A percentile compares a stretch with the other conserved stretches of the same genome.
phyloP scores from a whole-genome alignment of 1,140 invertebrate genomes.

The Drosophila persimilis region DNA sequence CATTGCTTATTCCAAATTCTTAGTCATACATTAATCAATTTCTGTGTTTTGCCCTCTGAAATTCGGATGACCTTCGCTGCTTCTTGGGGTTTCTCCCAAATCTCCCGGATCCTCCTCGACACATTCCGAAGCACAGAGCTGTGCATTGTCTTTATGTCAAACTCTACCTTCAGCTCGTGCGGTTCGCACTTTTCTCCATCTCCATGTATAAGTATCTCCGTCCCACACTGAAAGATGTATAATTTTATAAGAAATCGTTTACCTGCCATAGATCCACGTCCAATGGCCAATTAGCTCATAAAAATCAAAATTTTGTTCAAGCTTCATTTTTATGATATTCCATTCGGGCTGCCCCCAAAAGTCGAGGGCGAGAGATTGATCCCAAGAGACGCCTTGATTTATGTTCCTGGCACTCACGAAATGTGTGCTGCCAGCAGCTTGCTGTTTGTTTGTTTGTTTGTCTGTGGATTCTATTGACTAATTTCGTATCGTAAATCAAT shows the following conservation, averaged over 20 bases:
- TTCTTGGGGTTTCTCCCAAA: constrained; percentile 57
- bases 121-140: constrained; percentile 33
- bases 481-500: constrained; percentile 77
- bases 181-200: constrained; percentile 58
- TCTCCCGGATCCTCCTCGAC: constrained; percentile 56
- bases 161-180: constrained; percentile 47
- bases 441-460: constrained; percentile 23
- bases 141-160: constrained; percentile 54
- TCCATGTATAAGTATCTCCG: neutral
- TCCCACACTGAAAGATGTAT: neutral
- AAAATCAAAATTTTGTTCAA: constrained; percentile 76
- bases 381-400: constrained; percentile 63
- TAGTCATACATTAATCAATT: constrained; percentile 38
- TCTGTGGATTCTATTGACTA: constrained; percentile 66
- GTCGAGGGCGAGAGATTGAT: constrained; percentile 30
- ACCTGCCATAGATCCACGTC: constrained; percentile 38
- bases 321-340: constrained; percentile 64
- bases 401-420: constrained; percentile 40
- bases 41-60: neutral
- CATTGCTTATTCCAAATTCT: constrained; percentile 1
- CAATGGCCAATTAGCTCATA: constrained; percentile 73
- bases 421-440: constrained; percentile 15
- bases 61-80: constrained; percentile 24
- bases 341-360: constrained; percentile 10
- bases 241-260: constrained; percentile 43